Evolutionary conservation across 1,140 invertebrate genomes (phyloP).

Genomic region (Zeugodacus cucurbitae): DNA sequence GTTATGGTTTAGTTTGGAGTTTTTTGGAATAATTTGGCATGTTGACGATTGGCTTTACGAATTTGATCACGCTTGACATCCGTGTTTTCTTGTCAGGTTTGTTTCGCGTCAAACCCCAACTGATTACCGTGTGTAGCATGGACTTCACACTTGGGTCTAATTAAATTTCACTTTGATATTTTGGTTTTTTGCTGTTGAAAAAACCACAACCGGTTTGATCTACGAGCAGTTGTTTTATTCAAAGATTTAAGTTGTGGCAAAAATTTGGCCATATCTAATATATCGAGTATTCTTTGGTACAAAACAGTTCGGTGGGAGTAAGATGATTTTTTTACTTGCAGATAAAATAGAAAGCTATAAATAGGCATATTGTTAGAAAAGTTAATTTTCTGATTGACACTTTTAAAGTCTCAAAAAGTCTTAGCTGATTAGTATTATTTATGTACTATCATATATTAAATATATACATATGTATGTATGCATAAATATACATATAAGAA

Average conservation of each 20-base stretch:
- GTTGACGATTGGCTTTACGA: not conserved
- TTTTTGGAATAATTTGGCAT: not conserved
- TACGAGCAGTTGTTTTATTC: not conserved
- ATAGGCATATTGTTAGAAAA: too few species aligned
- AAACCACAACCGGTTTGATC: not conserved
- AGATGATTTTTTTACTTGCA: too few species aligned
- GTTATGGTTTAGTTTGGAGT: not conserved
- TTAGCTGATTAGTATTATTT: too few species aligned
- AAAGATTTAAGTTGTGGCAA: not conserved
- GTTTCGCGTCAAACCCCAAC: not conserved
- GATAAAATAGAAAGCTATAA: too few species aligned
- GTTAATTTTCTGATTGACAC: too few species aligned
- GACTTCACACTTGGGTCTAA: not conserved
- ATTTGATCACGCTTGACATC: not conserved
- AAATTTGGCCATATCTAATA: not conserved
- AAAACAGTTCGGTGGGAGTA: not conserved
- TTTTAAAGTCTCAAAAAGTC: too few species aligned
- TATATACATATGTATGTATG: too few species aligned
- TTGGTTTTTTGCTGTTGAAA: not conserved
- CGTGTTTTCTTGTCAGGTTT: slow-evolving; percentile 6
- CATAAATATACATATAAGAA: too few species aligned
- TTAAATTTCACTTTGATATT: not conserved
- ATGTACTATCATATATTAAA: too few species aligned
- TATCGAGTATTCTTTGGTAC: not conserved
- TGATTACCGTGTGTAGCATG: not conserved